A percentile compares a stretch with the other conserved stretches of the same genome.
These are phyloP conservation scores for Avahi laniger DNA, from an alignment of 2,797 vertebrate genomes.

Conservation along the genomic window DNA sequence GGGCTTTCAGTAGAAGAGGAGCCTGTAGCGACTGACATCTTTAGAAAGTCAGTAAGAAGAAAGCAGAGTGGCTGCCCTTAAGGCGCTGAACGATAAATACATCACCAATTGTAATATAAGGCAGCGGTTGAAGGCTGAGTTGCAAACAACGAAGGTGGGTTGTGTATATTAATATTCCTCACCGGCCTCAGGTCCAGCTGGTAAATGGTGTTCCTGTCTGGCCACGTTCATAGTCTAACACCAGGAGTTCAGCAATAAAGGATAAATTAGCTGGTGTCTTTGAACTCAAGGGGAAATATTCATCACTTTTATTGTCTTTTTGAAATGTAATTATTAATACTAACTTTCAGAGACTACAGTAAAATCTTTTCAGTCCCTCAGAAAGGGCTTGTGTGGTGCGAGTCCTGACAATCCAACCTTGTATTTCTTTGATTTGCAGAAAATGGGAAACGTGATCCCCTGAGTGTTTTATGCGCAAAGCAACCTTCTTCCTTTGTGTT, in stretches of 20 bases:
- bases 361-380: conserved; percentile 28
- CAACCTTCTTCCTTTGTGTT: conserved; percentile 40
- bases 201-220: background rate
- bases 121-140: background rate
- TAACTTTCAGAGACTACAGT: conserved; percentile 38
- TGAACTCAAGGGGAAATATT: conserved; percentile 50
- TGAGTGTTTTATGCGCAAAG: conserved; percentile 6
- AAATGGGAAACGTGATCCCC: background rate
- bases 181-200: background rate
- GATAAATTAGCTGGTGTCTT: conserved; percentile 17
- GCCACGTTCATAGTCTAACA: background rate
- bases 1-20: background rate
- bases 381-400: background rate
- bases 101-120: background rate
- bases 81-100: background rate
- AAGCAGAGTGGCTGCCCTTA: background rate
- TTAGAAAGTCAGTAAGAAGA: background rate
- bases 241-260: background rate
- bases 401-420: conserved; percentile 15
- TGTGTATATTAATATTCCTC: background rate
- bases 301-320: conserved; percentile 58
- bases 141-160: background rate
- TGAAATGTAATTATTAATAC: background rate
- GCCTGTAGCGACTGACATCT: background rate
- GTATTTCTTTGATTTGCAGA: conserved; percentile 38